Conservation (phyloP, 2,113 vertebrate species). For the Apodemus sylvaticus region DNA sequence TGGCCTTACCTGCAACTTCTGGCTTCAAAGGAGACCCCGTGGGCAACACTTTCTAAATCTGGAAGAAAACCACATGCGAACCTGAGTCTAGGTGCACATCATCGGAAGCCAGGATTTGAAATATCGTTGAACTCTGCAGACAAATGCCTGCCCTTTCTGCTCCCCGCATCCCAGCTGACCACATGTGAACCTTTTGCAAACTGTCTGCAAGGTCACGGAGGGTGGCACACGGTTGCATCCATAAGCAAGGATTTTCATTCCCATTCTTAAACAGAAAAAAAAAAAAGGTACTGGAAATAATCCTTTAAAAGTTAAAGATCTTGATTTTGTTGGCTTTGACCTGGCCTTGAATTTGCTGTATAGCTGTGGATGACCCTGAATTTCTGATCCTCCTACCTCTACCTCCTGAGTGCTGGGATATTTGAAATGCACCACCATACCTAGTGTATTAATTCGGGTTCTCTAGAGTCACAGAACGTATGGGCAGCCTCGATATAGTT, state of each 20-base stretch:
- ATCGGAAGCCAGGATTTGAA: not conserved
- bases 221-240: not conserved
- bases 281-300: not conserved
- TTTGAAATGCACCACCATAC: not conserved
- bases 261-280: not conserved
- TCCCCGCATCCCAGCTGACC: not conserved
- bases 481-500: too few species aligned
- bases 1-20: conserved; percentile 15
- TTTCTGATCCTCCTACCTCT: not conserved
- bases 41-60: conserved; percentile 49
- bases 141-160: not conserved
- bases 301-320: not conserved
- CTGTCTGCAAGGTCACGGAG: not conserved
- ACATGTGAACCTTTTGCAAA: not conserved
- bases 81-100: not conserved
- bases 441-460: too few species aligned
- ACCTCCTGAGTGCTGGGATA: not conserved
- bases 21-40: conserved; percentile 19
- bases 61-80: not conserved
- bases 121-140: not conserved
- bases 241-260: not conserved
- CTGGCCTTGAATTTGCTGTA: not conserved
- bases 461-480: too few species aligned
- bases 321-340: not conserved
- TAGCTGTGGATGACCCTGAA: not conserved